These are phyloP conservation scores for Epinotia nisella DNA, from an alignment of 2,888 invertebrate species.

Conservation along the genomic window DNA sequence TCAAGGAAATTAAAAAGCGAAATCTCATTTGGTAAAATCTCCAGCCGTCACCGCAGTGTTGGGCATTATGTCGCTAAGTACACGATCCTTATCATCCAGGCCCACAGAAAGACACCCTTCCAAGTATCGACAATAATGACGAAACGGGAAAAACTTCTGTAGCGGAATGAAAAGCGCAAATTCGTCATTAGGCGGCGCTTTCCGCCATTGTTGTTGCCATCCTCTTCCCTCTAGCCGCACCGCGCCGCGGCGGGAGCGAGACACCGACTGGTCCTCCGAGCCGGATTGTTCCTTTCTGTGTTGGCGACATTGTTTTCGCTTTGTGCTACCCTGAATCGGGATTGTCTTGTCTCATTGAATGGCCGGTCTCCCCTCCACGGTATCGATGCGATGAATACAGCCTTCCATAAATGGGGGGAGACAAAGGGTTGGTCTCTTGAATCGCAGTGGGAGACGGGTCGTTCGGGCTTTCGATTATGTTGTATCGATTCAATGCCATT, in stretches of 20 bases:
- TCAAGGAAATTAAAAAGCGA: constrained; percentile 49
- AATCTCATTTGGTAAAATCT: constrained; percentile 51
- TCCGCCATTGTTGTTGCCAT: constrained; percentile 79
- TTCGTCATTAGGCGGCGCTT: constrained; percentile 85
- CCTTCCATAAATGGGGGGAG: constrained; percentile 81
- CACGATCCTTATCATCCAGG: constrained; percentile 75
- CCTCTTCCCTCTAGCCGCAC: constrained; percentile 57
- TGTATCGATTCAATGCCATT: constrained; percentile 82
- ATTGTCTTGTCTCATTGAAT: constrained; percentile 84
- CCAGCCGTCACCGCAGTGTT: constrained; percentile 49
- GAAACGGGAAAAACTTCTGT: constrained; percentile 84
- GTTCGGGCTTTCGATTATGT: constrained; percentile 82
- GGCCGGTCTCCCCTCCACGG: constrained; percentile 82
- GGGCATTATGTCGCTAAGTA: constrained; percentile 66
- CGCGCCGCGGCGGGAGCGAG: constrained; percentile 62
- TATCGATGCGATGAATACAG: constrained; percentile 74
- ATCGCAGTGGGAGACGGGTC: constrained; percentile 81
- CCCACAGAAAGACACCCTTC: constrained; percentile 77
- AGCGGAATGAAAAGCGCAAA: constrained; percentile 85
- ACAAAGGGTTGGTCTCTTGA: constrained; percentile 85
- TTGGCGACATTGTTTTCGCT: constrained; percentile 85
- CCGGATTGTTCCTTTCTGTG: constrained; percentile 85
- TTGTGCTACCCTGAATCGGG: constrained; percentile 83
- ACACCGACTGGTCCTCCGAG: constrained; percentile 77
- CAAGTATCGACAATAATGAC: constrained; percentile 83